Evolutionary conservation across 2,888 invertebrate genomes (phyloP).

Genomic region (Amiota communis): DNA sequence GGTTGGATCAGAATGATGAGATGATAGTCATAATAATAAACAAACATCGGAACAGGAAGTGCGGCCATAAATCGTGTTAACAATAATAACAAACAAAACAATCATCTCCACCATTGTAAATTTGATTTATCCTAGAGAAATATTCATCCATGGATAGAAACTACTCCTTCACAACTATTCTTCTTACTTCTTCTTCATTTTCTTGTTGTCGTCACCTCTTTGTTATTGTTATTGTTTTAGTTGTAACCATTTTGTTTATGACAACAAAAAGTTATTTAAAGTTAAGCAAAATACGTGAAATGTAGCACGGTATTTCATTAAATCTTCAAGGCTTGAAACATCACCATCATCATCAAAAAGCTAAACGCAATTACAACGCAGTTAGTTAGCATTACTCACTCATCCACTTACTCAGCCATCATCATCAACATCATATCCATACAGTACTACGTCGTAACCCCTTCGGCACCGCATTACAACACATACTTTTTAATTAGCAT

Average conservation of each 20-base stretch:
- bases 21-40: too few relatives aligned
- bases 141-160: too few relatives aligned
- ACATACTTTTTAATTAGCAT: slow-evolving; percentile 49
- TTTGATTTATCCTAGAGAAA: too few relatives aligned
- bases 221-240: neutral
- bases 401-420: neutral
- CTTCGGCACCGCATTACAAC: slow-evolving; percentile 44
- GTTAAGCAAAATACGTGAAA: neutral
- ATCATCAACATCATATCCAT: neutral
- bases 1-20: too few relatives aligned
- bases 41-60: too few relatives aligned
- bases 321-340: slow-evolving; percentile 53
- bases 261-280: too few relatives aligned
- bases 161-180: neutral
- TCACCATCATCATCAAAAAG: slow-evolving; percentile 46
- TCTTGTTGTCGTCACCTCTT: neutral
- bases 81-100: neutral
- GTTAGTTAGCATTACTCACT: slow-evolving; percentile 48
- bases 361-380: slow-evolving; percentile 61
- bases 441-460: neutral
- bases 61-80: neutral
- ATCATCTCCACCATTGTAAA: neutral
- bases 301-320: slow-evolving; percentile 41
- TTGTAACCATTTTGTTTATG: too few relatives aligned
- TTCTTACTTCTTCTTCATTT: too few relatives aligned